phyloP scores from a whole-genome alignment of 2,888 invertebrate species.

The Lumbricus terrestris region DNA sequence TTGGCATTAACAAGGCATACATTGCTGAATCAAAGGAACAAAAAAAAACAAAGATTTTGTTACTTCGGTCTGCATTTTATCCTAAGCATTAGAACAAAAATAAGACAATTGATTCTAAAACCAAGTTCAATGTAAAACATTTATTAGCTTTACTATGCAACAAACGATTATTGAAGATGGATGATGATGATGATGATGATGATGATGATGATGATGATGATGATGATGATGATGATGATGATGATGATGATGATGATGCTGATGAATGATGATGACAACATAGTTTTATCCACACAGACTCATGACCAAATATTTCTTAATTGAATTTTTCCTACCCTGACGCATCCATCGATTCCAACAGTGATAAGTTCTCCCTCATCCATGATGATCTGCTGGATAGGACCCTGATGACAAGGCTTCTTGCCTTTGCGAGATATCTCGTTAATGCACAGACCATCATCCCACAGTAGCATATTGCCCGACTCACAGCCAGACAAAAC shows the following conservation, averaged over 20 bases:
- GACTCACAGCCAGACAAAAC: conserved; percentile 84
- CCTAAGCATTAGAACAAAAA: background rate
- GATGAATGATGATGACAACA: too few species aligned
- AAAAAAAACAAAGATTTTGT: background rate
- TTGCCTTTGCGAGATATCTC: conserved; percentile 60
- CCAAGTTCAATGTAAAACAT: background rate
- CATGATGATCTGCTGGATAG: conserved; percentile 69
- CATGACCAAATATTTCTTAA: background rate
- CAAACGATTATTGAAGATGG: too few species aligned
- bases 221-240: too few species aligned
- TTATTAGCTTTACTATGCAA: too few species aligned
- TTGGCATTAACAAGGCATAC: background rate
- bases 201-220: too few species aligned
- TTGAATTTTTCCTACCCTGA: conserved; percentile 50
- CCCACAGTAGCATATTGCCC: conserved; percentile 90
- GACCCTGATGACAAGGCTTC: conserved; percentile 74
- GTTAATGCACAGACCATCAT: conserved; percentile 80
- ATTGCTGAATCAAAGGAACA: background rate
- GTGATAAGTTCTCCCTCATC: conserved; percentile 65
- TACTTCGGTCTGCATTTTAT: background rate
- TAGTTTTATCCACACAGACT: too few species aligned
- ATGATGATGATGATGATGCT: too few species aligned
- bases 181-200: too few species aligned
- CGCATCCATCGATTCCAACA: conserved; percentile 62
- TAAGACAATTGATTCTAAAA: background rate